Conservation (phyloP, 2,888 invertebrate species). For the Rotaria macrura region DNA sequence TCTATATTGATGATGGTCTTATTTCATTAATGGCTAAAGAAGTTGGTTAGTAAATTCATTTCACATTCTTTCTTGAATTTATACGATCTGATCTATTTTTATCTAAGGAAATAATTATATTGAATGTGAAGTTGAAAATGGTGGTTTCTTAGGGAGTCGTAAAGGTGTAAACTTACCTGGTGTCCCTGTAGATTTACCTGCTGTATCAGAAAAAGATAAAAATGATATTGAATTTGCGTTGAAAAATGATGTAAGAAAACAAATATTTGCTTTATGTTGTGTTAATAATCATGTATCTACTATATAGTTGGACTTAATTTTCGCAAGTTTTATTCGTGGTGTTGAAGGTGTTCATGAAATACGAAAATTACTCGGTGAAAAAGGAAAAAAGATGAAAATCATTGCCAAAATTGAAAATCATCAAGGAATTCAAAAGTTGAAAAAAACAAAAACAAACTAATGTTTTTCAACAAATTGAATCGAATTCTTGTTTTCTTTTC, state of each 20-base stretch:
- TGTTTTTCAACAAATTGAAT: background rate
- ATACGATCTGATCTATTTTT: background rate
- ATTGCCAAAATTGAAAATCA: slow-evolving; percentile 98
- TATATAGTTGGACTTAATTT: slow-evolving; percentile 72
- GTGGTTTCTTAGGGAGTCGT: slow-evolving; percentile 79
- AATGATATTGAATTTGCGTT: slow-evolving; percentile 78
- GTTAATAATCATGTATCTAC: slow-evolving; percentile 36
- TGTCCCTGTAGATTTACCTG: slow-evolving; percentile 83
- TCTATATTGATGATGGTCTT: slow-evolving; percentile 90
- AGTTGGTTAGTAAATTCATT: slow-evolving; percentile 52
- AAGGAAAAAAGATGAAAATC: slow-evolving; percentile 80
- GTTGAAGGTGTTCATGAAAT: slow-evolving; percentile 78
- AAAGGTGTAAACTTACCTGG: slow-evolving; percentile 95
- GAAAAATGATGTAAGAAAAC: slow-evolving; percentile 58
- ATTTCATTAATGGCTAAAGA: slow-evolving; percentile 77
- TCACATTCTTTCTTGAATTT: no score
- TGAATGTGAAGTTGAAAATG: slow-evolving; percentile 79
- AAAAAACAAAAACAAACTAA: slow-evolving; percentile 27
- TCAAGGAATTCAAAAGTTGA: slow-evolving; percentile 63
- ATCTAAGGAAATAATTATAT: slow-evolving; percentile 56
- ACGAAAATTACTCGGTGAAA: slow-evolving; percentile 63
- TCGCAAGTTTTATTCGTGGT: slow-evolving; percentile 90
- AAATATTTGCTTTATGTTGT: background rate
- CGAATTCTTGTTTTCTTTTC: background rate
- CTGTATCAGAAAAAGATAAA: slow-evolving; percentile 91